Conservation (phyloP, 1,140 invertebrate species). For the Temnothorax nylanderi region DNA sequence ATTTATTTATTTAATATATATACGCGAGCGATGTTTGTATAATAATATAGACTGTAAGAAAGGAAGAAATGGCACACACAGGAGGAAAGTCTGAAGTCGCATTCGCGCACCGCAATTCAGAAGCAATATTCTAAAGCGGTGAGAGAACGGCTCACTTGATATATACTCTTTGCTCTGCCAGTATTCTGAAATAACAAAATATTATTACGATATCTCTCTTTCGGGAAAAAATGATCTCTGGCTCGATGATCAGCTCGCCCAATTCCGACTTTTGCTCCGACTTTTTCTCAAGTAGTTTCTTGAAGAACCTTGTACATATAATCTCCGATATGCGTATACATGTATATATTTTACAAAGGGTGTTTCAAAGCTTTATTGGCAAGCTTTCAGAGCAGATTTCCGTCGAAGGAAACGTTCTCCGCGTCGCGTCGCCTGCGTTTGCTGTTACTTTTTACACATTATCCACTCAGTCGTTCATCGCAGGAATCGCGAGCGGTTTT, state of each 20-base stretch:
- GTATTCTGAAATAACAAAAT: conserved; percentile 4
- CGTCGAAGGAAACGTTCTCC: background rate
- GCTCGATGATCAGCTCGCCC: background rate
- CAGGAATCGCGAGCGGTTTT: background rate
- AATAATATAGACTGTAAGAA: conserved; percentile 21
- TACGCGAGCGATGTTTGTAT: background rate
- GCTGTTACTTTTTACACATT: background rate
- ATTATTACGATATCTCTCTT: background rate
- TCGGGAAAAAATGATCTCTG: background rate
- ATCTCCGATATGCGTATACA: background rate
- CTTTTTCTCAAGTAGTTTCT: conserved; percentile 19
- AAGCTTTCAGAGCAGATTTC: conserved; percentile 22
- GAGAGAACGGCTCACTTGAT: background rate
- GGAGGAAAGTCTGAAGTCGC: conserved; percentile 26
- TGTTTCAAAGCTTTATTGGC: conserved; percentile 29
- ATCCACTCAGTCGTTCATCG: background rate
- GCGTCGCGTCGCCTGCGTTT: background rate
- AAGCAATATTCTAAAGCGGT: conserved; percentile 56
- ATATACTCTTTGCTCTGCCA: background rate
- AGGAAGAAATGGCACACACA: background rate
- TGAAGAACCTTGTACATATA: conserved; percentile 17
- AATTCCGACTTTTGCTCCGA: background rate
- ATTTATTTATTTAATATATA: conserved; percentile 9
- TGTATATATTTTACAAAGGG: conserved; percentile 11
- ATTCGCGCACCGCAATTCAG: background rate